A percentile compares a stretch with the other conserved stretches of the same genome.
Conservation (phyloP, 2,113 vertebrate species). For the Vanacampus margaritifer region DNA sequence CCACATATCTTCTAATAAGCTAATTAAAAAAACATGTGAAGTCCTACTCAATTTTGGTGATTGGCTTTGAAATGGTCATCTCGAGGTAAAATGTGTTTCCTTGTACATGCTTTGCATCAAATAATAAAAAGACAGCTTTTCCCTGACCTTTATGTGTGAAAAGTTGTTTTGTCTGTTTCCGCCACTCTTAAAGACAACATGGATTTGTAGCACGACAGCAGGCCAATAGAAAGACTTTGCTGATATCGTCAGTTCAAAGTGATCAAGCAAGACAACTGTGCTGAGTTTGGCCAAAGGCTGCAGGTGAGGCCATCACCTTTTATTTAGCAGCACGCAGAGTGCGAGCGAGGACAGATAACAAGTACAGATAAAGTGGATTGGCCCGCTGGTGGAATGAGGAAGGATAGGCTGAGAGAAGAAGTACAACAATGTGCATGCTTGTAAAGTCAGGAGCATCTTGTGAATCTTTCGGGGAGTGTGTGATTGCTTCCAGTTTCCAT, state of each 20-base stretch:
- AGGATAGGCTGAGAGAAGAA: constrained; percentile 1
- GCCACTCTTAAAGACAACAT: neutral
- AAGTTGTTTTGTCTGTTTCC: neutral
- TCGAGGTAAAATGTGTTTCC: too few species aligned
- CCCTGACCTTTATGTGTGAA: neutral
- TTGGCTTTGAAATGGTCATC: too few species aligned
- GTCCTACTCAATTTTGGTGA: too few species aligned
- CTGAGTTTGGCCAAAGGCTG: constrained; percentile 6
- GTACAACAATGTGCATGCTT: neutral
- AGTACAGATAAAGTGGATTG: constrained; percentile 9
- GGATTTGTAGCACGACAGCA: neutral
- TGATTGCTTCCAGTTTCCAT: neutral
- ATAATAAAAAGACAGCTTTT: neutral
- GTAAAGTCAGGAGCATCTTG: neutral
- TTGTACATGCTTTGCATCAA: too few species aligned
- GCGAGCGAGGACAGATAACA: neutral
- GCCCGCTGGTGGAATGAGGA: neutral
- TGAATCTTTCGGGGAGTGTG: neutral
- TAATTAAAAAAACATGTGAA: too few species aligned
- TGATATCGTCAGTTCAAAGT: neutral
- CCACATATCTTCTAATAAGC: too few species aligned
- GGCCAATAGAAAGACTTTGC: neutral
- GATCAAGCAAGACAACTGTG: constrained; percentile 4
- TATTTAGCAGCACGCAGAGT: neutral
- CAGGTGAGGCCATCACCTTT: constrained; percentile 8